Percentiles rank a stretch among this genome's conserved stretches.
Evolutionary conservation across 2,113 vertebrate species (phyloP).

Genomic region (Anguilla japonica): DNA sequence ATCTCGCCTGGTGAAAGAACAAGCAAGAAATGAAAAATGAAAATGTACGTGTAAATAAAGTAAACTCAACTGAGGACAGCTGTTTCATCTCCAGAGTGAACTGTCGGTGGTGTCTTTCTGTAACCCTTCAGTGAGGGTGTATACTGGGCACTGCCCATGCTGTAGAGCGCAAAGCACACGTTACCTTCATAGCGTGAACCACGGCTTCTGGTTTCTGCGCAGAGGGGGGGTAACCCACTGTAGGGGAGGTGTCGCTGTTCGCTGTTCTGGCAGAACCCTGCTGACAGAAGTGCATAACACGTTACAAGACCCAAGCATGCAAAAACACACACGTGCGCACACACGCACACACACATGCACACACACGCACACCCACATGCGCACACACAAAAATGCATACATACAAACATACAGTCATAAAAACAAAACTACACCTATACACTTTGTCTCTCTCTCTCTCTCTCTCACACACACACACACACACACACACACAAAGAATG

Average conservation of each 20-base stretch:
- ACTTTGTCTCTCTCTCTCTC: too few relatives aligned
- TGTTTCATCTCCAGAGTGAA: neutral
- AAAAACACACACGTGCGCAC: constrained; percentile 16
- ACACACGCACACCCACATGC: too few relatives aligned
- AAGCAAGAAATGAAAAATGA: too few relatives aligned
- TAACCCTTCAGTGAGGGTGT: neutral
- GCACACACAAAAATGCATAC: neutral
- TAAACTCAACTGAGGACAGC: neutral
- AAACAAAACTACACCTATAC: neutral
- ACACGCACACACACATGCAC: neutral
- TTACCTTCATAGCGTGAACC: constrained; percentile 89
- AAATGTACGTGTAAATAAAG: too few relatives aligned
- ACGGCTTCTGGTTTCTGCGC: constrained; percentile 89
- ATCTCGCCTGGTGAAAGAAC: too few relatives aligned
- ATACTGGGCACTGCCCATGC: neutral
- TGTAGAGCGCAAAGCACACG: neutral
- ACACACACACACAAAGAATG: too few relatives aligned
- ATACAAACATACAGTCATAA: neutral
- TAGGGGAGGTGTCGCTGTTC: constrained; percentile 67
- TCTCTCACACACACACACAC: neutral
- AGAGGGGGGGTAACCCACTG: constrained; percentile 61
- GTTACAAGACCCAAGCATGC: neutral
- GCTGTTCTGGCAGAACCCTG: constrained; percentile 72
- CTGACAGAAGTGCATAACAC: constrained; percentile 15
- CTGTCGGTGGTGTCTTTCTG: neutral